phyloP scores from a whole-genome alignment of 2,888 invertebrate species.

The Gryllus longicercus region DNA sequence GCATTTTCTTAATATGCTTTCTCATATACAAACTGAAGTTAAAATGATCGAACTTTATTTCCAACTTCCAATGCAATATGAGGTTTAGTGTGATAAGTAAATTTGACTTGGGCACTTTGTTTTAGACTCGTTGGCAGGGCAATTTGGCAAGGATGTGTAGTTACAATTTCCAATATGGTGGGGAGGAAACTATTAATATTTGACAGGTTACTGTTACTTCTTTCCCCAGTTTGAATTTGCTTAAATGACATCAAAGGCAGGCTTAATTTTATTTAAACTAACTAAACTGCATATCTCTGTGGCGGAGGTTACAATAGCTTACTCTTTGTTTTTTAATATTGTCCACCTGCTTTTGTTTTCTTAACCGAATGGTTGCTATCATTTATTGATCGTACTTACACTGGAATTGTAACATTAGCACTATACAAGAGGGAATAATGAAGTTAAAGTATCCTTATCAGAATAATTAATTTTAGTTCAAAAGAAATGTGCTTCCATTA shows the following conservation, averaged over 20 bases:
- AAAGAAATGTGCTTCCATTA: slow-evolving; percentile 37
- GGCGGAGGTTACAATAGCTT: slow-evolving; percentile 6
- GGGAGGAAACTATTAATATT: slow-evolving; percentile 26
- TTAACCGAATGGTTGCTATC: not conserved
- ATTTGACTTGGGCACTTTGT: slow-evolving; percentile 33
- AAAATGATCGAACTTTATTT: not conserved
- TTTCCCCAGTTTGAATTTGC: slow-evolving; percentile 20
- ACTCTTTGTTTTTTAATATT: not conserved
- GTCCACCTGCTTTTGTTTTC: slow-evolving; percentile 3
- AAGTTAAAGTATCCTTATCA: not conserved
- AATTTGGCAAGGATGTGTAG: slow-evolving; percentile 28
- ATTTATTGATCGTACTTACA: slow-evolving; percentile 12
- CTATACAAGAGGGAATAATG: not conserved
- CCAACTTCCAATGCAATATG: slow-evolving; percentile 31
- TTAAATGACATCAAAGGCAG: not conserved
- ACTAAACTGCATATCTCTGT: not conserved
- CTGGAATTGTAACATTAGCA: not conserved
- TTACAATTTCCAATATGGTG: slow-evolving; percentile 12
- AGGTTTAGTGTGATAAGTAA: slow-evolving; percentile 36
- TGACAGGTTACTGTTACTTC: slow-evolving; percentile 29
- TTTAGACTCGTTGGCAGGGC: slow-evolving; percentile 31
- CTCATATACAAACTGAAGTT: too few relatives aligned
- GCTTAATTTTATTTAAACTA: slow-evolving; percentile 12
- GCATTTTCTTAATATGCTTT: too few relatives aligned
- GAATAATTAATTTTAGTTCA: slow-evolving; percentile 27